Percentiles rank a stretch among this genome's conserved stretches.
Conservation (phyloP, 2,888 invertebrate species). For the Cylloceria caligata region DNA sequence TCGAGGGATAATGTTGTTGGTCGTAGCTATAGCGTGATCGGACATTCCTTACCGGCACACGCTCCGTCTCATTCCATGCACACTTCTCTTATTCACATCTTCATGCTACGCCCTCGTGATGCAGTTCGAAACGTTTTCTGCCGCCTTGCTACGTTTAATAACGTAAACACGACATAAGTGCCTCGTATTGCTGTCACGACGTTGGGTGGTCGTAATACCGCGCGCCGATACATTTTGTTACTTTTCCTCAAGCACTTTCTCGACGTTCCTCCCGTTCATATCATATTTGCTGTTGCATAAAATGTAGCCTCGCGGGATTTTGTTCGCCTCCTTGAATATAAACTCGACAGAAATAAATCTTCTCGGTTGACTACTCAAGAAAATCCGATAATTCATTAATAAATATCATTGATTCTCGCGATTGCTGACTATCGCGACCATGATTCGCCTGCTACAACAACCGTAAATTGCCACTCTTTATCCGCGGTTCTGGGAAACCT, state of each 20-base stretch:
- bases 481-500: slow-evolving; percentile 48
- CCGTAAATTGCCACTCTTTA: slow-evolving; percentile 50
- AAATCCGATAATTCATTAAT: slow-evolving; percentile 14
- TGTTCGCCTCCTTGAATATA: slow-evolving; percentile 1
- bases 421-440: slow-evolving; percentile 33
- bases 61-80: slow-evolving; percentile 41
- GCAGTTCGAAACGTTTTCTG: slow-evolving; percentile 40
- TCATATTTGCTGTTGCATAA: not conserved
- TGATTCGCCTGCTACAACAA: slow-evolving; percentile 42
- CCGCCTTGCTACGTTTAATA: slow-evolving; percentile 68
- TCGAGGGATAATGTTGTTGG: slow-evolving; percentile 53
- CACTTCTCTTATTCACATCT: slow-evolving; percentile 47
- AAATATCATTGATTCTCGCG: slow-evolving; percentile 12
- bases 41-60: slow-evolving; percentile 58
- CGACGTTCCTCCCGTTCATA: slow-evolving; percentile 9
- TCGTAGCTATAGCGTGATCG: slow-evolving; percentile 47
- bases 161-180: slow-evolving; percentile 75
- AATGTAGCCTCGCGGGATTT: not conserved
- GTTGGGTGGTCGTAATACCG: slow-evolving; percentile 68
- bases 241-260: slow-evolving; percentile 35
- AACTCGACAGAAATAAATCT: not conserved
- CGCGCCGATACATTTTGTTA: slow-evolving; percentile 63
- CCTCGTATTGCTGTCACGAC: slow-evolving; percentile 72
- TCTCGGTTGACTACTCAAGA: not conserved
- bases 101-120: slow-evolving; percentile 43